Base-by-base conservation (phyloP, 2,888 invertebrate genomes). In the Andrena minutula region DNA sequence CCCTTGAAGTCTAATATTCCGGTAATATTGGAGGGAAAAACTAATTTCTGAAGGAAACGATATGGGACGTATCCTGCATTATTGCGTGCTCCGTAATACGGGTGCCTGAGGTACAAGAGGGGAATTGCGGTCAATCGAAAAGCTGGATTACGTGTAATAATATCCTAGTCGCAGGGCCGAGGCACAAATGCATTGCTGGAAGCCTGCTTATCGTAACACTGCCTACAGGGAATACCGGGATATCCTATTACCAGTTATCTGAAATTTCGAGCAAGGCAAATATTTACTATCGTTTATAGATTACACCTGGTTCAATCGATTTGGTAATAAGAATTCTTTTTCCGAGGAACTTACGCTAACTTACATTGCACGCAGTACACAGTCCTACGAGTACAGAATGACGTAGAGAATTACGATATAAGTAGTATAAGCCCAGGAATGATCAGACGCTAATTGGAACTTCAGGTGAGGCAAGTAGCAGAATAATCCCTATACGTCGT, bases 191-290 rank as follows among this genome's bases (percentile, higher is more conserved):
- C 70, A 73, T 70, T 69, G 60, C 79, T 63, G 51, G 63, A 73
- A 74, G 35, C 30, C 73, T 79, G 85, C 82, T 86, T 86, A 86
- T 86, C 86, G 82, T 78, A 65, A 65, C 32, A 16, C 7, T 60
- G 65, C 82, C 79, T 66, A 74, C 72, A 58, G 75, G 73, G 71
- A 72, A 63, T 77, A 75, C 23, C 47, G 32, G 65, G 64, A 73
- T 74, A 77, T 86, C 75, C 73, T 72, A 85, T 85, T 82, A 80
- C 71, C 66, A 66, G 75, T 32, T 79, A 65, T 63, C 77, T 60
- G 77, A 79, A 79, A 82, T 82, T 82, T 78, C 78, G 32, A 61
- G 7, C 61, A 0, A 6, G 26, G 64, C 32, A 63, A 85, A 74
- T 64, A 76, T 78, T 71, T 77, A 84, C 56, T 73, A 26, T 53